These are phyloP conservation scores for Ammodytes marinus DNA, from an alignment of 2,113 vertebrate genomes.

Conservation along the genomic window DNA sequence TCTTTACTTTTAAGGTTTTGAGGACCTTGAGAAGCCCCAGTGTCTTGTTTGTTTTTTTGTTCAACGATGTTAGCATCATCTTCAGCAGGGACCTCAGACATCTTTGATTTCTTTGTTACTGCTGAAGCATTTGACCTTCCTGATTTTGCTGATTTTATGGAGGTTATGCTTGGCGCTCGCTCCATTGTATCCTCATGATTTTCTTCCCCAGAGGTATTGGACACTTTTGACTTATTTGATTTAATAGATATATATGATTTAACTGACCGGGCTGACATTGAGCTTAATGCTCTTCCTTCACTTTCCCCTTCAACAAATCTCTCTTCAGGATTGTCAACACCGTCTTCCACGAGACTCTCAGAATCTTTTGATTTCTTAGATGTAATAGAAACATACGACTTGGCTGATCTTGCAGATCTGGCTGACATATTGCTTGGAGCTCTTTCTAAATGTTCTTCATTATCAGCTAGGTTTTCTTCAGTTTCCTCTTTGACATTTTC, in stretches of 20 bases:
- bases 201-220: slow-evolving; percentile 13
- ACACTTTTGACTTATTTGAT: slow-evolving; percentile 29
- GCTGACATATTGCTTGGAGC: slow-evolving; percentile 55
- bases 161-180: slow-evolving; percentile 46
- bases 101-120: slow-evolving; percentile 38
- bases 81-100: slow-evolving; percentile 22
- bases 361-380: slow-evolving; percentile 8
- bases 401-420: slow-evolving; percentile 55
- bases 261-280: slow-evolving; percentile 53
- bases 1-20: slow-evolving; percentile 12
- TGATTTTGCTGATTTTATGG: slow-evolving; percentile 68
- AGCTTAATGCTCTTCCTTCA: slow-evolving; percentile 54
- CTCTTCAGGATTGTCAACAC: not conserved
- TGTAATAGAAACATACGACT: slow-evolving; percentile 34
- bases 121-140: slow-evolving; percentile 33
- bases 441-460: slow-evolving; percentile 4
- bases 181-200: slow-evolving; percentile 2
- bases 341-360: not conserved
- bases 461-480: slow-evolving; percentile 8
- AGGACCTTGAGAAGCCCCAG: slow-evolving; percentile 15
- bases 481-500: slow-evolving; percentile 24
- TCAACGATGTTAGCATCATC: not conserved
- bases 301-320: slow-evolving; percentile 18
- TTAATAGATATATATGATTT: slow-evolving; percentile 55
- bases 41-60: slow-evolving; percentile 35